Conservation (phyloP, 2,797 vertebrate species). For the Oophaga sylvatica region DNA sequence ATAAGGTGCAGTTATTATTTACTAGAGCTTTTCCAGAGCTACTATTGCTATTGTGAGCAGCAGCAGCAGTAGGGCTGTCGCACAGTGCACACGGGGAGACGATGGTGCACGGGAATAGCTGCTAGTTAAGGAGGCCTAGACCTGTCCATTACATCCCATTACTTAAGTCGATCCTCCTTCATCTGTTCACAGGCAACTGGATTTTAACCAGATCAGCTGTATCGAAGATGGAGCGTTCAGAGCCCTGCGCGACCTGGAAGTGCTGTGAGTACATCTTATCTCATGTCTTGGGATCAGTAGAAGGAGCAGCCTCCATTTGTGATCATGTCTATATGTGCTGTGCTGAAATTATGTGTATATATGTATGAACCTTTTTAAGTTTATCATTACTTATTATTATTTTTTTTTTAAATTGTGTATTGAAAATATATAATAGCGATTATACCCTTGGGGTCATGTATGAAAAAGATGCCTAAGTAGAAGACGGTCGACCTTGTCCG, state of each 20-base stretch:
- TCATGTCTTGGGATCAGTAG: slow-evolving; percentile 7
- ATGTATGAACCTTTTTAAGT: too few relatives aligned
- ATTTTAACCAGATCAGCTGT: slow-evolving; percentile 99
- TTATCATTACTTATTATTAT: too few relatives aligned
- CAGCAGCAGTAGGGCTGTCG: slow-evolving; percentile 73
- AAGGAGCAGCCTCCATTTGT: not conserved
- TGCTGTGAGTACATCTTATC: slow-evolving; percentile 87
- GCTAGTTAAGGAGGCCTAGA: slow-evolving; percentile 54
- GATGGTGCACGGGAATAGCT: slow-evolving; percentile 37
- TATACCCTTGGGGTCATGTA: not conserved
- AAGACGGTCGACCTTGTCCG: not conserved
- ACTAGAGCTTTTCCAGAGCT: slow-evolving; percentile 76
- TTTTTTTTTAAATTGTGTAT: too few relatives aligned
- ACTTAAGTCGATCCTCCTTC: slow-evolving; percentile 66
- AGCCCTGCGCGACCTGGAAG: slow-evolving; percentile 97
- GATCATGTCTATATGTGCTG: not conserved
- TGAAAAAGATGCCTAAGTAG: not conserved
- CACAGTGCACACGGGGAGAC: slow-evolving; percentile 63
- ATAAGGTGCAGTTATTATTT: slow-evolving; percentile 87
- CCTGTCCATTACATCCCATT: slow-evolving; percentile 50
- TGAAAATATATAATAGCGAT: too few relatives aligned
- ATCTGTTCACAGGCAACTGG: slow-evolving; percentile 91
- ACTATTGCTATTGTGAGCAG: slow-evolving; percentile 72
- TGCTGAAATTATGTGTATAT: not conserved
- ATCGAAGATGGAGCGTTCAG: slow-evolving; percentile 97